Evolutionary conservation across 1,140 invertebrate species (phyloP).

Genomic region (Monochamus saltuarius): DNA sequence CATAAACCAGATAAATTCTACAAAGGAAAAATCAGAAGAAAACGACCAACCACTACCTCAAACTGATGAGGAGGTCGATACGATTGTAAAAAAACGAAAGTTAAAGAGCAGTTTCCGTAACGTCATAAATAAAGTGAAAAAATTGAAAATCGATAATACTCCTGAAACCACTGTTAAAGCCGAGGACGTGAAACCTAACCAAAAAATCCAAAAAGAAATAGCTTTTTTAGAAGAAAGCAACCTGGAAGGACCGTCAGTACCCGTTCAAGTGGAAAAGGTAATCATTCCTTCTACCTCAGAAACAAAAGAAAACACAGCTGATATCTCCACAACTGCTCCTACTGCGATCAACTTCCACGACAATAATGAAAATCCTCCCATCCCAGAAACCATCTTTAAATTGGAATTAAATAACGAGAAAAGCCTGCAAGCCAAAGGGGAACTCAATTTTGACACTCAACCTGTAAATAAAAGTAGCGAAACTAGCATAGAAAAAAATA

Average conservation of each 20-base stretch:
- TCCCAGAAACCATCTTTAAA: constrained; percentile 37
- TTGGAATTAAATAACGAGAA: constrained; percentile 33
- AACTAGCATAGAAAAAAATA: neutral
- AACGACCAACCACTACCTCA: neutral
- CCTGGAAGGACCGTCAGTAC: constrained; percentile 20
- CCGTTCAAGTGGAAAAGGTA: constrained; percentile 4
- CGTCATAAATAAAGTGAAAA: constrained; percentile 37
- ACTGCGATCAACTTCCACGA: constrained; percentile 26
- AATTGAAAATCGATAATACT: constrained; percentile 27
- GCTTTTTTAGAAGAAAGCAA: constrained; percentile 43
- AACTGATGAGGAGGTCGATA: neutral
- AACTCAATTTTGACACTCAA: constrained; percentile 16
- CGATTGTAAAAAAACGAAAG: constrained; percentile 26
- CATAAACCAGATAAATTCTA: neutral
- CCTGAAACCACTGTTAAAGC: neutral
- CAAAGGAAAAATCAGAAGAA: constrained; percentile 2
- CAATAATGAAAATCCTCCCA: constrained; percentile 26
- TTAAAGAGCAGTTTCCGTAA: constrained; percentile 29
- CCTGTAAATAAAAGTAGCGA: neutral
- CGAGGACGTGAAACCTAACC: neutral
- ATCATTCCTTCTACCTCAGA: constrained; percentile 28
- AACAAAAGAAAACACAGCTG: constrained; percentile 26
- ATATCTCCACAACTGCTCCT: constrained; percentile 25
- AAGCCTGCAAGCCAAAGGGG: constrained; percentile 34
- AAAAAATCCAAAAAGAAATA: constrained; percentile 10